These are phyloP conservation scores for Cantharis rufa DNA, from an alignment of 2,888 invertebrate species.

Conservation along the genomic window DNA sequence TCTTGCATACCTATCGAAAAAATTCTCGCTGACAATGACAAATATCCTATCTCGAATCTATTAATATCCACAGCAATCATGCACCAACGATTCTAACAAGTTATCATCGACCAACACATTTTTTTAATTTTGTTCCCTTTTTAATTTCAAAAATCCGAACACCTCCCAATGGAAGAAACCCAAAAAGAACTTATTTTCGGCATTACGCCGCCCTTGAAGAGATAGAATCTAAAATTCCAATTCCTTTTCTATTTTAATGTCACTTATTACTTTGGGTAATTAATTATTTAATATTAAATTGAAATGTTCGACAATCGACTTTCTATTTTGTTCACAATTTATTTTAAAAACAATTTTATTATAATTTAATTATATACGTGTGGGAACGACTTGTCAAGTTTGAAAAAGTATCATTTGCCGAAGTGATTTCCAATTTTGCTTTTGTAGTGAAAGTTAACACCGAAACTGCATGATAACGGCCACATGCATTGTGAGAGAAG, in stretches of 20 bases:
- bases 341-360: neutral
- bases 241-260: neutral
- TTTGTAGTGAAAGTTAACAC: neutral
- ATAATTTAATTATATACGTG: neutral
- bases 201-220: neutral
- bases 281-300: neutral
- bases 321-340: neutral
- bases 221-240: neutral
- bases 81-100: neutral
- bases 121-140: neutral
- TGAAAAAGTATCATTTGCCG: neutral
- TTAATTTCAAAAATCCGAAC: neutral
- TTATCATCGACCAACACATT: constrained; percentile 1
- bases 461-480: too few relatives aligned
- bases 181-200: neutral
- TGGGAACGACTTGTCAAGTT: neutral
- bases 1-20: constrained; percentile 10
- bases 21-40: constrained; percentile 21
- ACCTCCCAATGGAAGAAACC: neutral
- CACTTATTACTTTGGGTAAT: neutral
- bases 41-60: constrained; percentile 21
- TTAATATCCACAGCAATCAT: constrained; percentile 4
- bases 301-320: neutral
- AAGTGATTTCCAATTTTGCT: neutral
- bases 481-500: too few relatives aligned